Conservation (phyloP, 2,888 invertebrate genomes). For the Drosophila pseudotalamancana region DNA sequence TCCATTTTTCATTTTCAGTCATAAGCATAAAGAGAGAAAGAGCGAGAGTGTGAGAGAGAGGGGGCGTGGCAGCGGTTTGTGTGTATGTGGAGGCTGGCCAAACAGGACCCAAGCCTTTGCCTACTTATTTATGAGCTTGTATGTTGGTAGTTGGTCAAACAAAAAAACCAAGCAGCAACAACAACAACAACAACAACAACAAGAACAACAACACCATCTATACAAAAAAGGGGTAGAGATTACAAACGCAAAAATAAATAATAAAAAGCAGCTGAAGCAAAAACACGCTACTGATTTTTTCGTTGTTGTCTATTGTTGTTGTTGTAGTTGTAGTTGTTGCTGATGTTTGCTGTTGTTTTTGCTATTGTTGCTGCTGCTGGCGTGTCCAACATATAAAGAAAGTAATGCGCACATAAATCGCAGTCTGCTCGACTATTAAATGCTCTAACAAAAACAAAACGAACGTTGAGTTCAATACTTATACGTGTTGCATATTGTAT, state of each 20-base stretch:
- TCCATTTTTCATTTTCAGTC: slow-evolving; percentile 77
- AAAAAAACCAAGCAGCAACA: slow-evolving; percentile 42
- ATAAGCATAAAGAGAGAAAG: slow-evolving; percentile 50
- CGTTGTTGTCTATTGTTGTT: slow-evolving; percentile 36
- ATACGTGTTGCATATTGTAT: too few relatives aligned
- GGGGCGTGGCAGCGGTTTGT: neutral
- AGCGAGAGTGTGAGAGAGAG: neutral
- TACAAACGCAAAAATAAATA: slow-evolving; percentile 69
- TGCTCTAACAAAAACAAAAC: slow-evolving; percentile 20
- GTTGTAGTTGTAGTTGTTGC: slow-evolving; percentile 14
- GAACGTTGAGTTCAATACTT: too few relatives aligned
- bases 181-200: slow-evolving; percentile 24
- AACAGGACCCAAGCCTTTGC: slow-evolving; percentile 57
- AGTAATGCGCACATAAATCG: neutral
- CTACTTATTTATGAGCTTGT: slow-evolving; percentile 77
- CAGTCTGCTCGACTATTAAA: neutral
- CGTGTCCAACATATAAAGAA: slow-evolving; percentile 28
- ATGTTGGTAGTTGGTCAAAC: slow-evolving; percentile 74
- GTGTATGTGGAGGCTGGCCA: slow-evolving; percentile 6
- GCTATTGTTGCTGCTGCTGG: slow-evolving; percentile 25
- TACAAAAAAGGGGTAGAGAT: slow-evolving; percentile 66
- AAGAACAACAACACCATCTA: slow-evolving; percentile 29
- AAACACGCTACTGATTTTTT: slow-evolving; percentile 65
- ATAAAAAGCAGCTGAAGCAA: slow-evolving; percentile 62
- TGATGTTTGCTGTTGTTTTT: slow-evolving; percentile 14